Evolutionary conservation across 2,113 vertebrate species (phyloP).

Genomic region (Ariopsis seemanni): DNA sequence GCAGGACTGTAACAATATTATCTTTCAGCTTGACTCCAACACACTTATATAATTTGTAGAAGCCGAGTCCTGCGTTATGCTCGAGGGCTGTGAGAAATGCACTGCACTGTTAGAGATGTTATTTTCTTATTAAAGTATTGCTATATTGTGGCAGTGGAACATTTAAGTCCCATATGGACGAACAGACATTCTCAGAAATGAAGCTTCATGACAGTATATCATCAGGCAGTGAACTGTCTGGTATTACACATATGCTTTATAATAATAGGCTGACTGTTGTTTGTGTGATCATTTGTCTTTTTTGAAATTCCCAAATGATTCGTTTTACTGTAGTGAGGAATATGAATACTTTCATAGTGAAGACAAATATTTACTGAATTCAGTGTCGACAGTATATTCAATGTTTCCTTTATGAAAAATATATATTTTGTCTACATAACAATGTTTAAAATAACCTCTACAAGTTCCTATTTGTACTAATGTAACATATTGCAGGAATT

Average conservation of each 20-base stretch:
- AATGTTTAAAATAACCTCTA: neutral
- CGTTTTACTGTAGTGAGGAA: neutral
- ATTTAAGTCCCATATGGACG: neutral
- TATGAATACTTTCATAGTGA: neutral
- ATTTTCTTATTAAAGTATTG: conserved; percentile 25
- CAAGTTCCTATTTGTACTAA: no score
- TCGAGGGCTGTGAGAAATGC: neutral
- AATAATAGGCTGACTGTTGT: neutral
- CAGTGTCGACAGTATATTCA: neutral
- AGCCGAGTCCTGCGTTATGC: neutral
- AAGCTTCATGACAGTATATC: neutral
- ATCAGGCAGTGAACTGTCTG: neutral
- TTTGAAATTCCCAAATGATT: neutral
- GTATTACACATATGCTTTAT: neutral
- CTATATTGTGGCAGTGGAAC: neutral
- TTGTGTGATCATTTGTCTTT: neutral
- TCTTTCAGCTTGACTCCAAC: conserved; percentile 9
- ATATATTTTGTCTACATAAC: neutral
- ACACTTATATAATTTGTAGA: conserved; percentile 18
- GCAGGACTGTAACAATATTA: conserved; percentile 27
- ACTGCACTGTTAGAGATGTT: conserved; percentile 18
- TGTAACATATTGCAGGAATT: no score
- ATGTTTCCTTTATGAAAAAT: neutral
- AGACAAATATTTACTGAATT: neutral
- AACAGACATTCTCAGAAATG: neutral